Evolutionary conservation across 2,888 invertebrate genomes (phyloP).

Genomic region (Agrilus cyanescens): DNA sequence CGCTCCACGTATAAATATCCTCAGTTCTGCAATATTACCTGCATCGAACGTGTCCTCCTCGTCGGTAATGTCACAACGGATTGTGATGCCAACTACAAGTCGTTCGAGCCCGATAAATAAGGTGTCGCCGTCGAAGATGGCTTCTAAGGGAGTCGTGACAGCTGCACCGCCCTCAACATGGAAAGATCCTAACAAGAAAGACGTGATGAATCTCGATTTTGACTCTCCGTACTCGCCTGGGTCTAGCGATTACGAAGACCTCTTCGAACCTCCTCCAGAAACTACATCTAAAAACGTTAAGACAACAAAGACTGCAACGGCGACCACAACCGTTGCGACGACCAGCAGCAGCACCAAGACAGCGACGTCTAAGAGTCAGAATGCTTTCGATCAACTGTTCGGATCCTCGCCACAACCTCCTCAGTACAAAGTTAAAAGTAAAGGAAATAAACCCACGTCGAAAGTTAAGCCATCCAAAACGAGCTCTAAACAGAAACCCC

Average conservation of each 20-base stretch:
- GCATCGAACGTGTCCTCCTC: constrained; percentile 24
- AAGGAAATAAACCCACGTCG: constrained; percentile 21
- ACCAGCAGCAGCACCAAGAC: constrained; percentile 13
- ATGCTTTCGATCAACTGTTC: constrained; percentile 54
- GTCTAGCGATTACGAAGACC: constrained; percentile 77
- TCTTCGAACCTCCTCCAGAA: constrained; percentile 65
- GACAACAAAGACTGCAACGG: constrained; percentile 4
- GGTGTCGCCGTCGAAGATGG: constrained; percentile 40
- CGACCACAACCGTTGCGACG: constrained; percentile 5
- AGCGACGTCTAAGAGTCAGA: constrained; percentile 29
- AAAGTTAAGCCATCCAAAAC: not conserved
- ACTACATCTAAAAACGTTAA: constrained; percentile 14
- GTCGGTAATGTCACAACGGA: constrained; percentile 31
- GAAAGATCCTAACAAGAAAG: constrained; percentile 11
- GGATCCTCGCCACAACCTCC: constrained; percentile 39
- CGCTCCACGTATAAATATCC: constrained; percentile 29
- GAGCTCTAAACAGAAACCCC: constrained; percentile 7
- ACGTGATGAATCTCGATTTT: constrained; percentile 52
- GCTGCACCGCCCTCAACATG: constrained; percentile 39
- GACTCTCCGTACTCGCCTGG: constrained; percentile 83
- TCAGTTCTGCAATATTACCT: constrained; percentile 28
- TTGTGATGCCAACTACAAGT: constrained; percentile 39
- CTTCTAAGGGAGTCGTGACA: constrained; percentile 43
- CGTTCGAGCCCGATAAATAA: constrained; percentile 36
- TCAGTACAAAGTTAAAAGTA: constrained; percentile 23